phyloP scores from a whole-genome alignment of 2,113 vertebrate genomes.

The Geococcyx californianus region DNA sequence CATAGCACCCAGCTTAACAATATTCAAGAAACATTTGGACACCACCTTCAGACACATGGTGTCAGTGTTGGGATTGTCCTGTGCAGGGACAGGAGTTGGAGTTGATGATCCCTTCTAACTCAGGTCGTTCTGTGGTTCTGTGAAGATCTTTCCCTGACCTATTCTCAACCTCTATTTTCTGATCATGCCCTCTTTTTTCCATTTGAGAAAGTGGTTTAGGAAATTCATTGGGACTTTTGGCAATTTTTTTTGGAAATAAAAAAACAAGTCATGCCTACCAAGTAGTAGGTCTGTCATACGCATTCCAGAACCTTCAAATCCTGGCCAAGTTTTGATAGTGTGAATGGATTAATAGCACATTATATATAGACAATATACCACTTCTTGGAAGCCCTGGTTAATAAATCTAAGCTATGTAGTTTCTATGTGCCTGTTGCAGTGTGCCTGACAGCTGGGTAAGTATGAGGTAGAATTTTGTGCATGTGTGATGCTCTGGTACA shows the following conservation, averaged over 20 bases:
- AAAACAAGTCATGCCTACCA: fast-evolving
- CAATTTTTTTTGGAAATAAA: background rate
- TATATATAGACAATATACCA: fast-evolving
- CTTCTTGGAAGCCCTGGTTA: background rate
- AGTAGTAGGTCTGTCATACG: background rate
- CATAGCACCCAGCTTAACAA: no score
- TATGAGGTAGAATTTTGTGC: background rate
- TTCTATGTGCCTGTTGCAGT: background rate
- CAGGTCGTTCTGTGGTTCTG: no score
- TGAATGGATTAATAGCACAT: background rate
- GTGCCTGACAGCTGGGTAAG: background rate
- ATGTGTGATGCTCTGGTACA: background rate
- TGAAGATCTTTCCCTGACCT: background rate
- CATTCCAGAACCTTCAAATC: background rate
- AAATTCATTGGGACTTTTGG: background rate
- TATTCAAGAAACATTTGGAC: no score
- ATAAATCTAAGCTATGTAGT: background rate
- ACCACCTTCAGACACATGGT: no score
- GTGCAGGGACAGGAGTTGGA: no score
- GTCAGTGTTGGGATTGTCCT: no score
- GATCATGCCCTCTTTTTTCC: background rate
- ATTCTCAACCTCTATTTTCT: background rate
- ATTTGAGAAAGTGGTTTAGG: background rate
- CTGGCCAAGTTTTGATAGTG: background rate
- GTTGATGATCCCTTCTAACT: no score